Evolutionary conservation across 2,888 invertebrate species (phyloP).

Genomic region (Trachelus tabidus): DNA sequence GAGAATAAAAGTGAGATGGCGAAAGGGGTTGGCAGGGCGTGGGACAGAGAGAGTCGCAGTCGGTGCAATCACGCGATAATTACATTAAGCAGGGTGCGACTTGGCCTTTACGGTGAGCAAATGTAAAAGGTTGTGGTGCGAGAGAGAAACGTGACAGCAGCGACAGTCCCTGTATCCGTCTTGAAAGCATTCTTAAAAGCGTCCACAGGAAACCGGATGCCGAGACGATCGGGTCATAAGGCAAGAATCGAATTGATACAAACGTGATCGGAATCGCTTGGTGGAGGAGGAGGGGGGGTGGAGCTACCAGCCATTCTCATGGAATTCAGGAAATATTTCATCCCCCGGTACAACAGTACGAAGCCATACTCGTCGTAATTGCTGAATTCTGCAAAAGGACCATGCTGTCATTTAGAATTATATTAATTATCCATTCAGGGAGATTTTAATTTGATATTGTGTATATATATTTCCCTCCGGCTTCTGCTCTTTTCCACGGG

Average conservation of each 20-base stretch:
- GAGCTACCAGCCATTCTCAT: background rate
- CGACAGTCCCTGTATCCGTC: background rate
- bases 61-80: conserved; percentile 36
- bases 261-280: conserved; percentile 56
- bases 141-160: background rate
- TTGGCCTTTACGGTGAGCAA: background rate
- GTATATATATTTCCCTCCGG: background rate
- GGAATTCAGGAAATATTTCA: background rate
- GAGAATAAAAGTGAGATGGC: background rate
- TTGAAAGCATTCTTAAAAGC: conserved; percentile 28
- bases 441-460: background rate
- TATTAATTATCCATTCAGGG: background rate
- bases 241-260: conserved; percentile 59
- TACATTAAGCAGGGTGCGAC: conserved; percentile 26
- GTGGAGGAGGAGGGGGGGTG: background rate
- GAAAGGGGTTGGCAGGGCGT: background rate
- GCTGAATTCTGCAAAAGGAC: background rate
- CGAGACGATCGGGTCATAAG: conserved; percentile 38
- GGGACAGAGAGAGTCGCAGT: conserved; percentile 22
- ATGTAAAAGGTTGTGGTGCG: background rate
- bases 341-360: background rate
- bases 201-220: conserved; percentile 47
- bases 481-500: background rate
- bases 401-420: background rate
- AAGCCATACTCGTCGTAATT: background rate